These are phyloP conservation scores for Microctonus hyperodae DNA, from an alignment of 2,888 invertebrate genomes.

Conservation along the genomic window DNA sequence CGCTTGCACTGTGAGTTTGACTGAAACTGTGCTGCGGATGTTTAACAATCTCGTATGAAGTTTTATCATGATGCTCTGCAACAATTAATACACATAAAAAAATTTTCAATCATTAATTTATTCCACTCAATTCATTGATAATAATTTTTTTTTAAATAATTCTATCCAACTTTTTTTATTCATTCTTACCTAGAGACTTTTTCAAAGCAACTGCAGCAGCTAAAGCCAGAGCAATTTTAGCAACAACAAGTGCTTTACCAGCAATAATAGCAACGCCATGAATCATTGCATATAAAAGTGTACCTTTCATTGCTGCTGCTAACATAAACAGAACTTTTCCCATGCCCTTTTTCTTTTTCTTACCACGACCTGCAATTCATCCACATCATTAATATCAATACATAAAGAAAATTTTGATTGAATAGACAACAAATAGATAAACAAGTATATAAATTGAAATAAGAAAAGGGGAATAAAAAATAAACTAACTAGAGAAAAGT, in stretches of 20 bases:
- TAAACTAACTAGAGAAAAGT: background rate
- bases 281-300: slow-evolving; percentile 79
- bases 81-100: background rate
- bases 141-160: too few species aligned
- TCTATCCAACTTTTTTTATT: background rate
- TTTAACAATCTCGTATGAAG: slow-evolving; percentile 85
- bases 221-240: slow-evolving; percentile 81
- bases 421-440: background rate
- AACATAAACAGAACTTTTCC: slow-evolving; percentile 74
- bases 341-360: slow-evolving; percentile 73
- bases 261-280: slow-evolving; percentile 82
- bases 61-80: slow-evolving; percentile 75
- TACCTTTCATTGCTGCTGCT: slow-evolving; percentile 78
- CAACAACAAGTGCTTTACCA: slow-evolving; percentile 84
- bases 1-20: slow-evolving; percentile 77
- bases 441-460: background rate
- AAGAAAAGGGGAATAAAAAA: background rate
- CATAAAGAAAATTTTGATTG: background rate
- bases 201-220: slow-evolving; percentile 84
- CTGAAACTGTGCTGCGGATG: slow-evolving; percentile 83
- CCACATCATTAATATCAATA: background rate
- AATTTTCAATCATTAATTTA: slow-evolving; percentile 15
- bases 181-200: slow-evolving; percentile 64
- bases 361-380: slow-evolving; percentile 63
- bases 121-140: background rate